Conservation (phyloP, 2,797 vertebrate genomes). For the Fistularia tabacaria region DNA sequence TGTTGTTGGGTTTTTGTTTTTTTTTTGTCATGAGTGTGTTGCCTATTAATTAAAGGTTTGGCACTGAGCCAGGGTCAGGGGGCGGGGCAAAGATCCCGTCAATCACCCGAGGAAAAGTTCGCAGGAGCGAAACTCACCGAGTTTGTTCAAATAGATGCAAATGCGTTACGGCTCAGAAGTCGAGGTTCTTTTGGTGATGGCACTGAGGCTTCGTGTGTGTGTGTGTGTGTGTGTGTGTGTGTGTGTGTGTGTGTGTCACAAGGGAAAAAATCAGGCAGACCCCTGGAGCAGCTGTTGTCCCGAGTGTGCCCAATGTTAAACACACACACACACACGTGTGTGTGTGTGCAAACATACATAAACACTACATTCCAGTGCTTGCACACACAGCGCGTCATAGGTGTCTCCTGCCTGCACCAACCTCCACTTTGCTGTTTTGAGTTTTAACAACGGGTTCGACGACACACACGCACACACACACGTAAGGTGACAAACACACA, state of each 20-base stretch:
- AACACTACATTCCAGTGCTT: background rate
- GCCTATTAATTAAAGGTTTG: too few relatives aligned
- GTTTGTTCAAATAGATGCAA: conserved; percentile 20
- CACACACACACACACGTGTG: background rate
- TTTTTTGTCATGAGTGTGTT: too few relatives aligned
- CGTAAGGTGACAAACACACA: too few relatives aligned
- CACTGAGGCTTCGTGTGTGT: conserved; percentile 16
- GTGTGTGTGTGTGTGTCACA: conserved; percentile 25
- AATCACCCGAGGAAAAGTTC: conserved; percentile 28
- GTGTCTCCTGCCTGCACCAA: too few relatives aligned
- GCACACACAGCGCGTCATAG: too few relatives aligned
- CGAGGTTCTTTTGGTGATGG: conserved; percentile 22
- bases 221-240: conserved; percentile 10
- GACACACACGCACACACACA: too few relatives aligned
- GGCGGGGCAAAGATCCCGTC: conserved; percentile 26
- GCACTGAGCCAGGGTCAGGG: too few relatives aligned
- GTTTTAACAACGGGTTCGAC: too few relatives aligned
- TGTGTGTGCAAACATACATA: conserved; percentile 8
- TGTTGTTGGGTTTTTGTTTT: too few relatives aligned
- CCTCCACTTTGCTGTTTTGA: too few relatives aligned
- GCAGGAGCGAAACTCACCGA: conserved; percentile 25
- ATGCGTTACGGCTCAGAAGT: conserved; percentile 24
- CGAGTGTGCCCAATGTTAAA: conserved; percentile 18
- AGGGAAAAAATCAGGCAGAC: conserved; percentile 35
- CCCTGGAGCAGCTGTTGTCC: conserved; percentile 61